Percentiles rank a stretch among this genome's conserved stretches.
phyloP scores from a whole-genome alignment of 1,140 invertebrate species.

The Panonychus citri region DNA sequence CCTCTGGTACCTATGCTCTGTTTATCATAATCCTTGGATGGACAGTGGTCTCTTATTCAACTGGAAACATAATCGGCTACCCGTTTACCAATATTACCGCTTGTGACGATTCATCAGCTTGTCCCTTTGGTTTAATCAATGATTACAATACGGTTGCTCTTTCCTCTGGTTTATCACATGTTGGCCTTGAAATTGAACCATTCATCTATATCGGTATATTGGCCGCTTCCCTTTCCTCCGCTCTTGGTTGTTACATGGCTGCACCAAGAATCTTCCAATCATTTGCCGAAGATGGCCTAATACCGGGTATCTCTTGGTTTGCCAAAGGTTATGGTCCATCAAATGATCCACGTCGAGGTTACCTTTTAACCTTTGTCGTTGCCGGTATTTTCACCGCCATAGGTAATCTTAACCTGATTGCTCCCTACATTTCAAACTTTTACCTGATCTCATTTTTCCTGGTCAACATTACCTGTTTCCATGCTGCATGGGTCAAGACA shows the following conservation, averaged over 20 bases:
- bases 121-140: slow-evolving; percentile 5
- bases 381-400: slow-evolving; percentile 64
- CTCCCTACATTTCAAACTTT: slow-evolving; percentile 91
- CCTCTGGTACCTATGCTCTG: slow-evolving; percentile 53
- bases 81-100: background rate
- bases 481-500: slow-evolving; percentile 53
- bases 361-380: slow-evolving; percentile 72
- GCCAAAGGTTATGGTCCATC: slow-evolving; percentile 80
- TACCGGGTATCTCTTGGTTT: slow-evolving; percentile 75
- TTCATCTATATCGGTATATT: slow-evolving; percentile 36
- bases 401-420: slow-evolving; percentile 59
- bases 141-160: slow-evolving; percentile 26
- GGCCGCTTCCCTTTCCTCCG: slow-evolving; percentile 35
- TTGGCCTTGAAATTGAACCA: slow-evolving; percentile 16
- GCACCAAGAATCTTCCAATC: slow-evolving; percentile 32
- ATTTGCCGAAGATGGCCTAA: slow-evolving; percentile 75
- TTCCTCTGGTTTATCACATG: slow-evolving; percentile 23
- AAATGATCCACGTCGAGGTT: slow-evolving; percentile 76
- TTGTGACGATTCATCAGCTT: background rate
- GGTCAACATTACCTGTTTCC: slow-evolving; percentile 84
- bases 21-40: slow-evolving; percentile 54
- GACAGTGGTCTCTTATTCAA: slow-evolving; percentile 48
- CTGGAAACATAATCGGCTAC: slow-evolving; percentile 39
- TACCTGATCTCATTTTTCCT: slow-evolving; percentile 89
- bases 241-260: slow-evolving; percentile 34